phyloP scores from a whole-genome alignment of 2,888 invertebrate species.

The Heliconius aoede region DNA sequence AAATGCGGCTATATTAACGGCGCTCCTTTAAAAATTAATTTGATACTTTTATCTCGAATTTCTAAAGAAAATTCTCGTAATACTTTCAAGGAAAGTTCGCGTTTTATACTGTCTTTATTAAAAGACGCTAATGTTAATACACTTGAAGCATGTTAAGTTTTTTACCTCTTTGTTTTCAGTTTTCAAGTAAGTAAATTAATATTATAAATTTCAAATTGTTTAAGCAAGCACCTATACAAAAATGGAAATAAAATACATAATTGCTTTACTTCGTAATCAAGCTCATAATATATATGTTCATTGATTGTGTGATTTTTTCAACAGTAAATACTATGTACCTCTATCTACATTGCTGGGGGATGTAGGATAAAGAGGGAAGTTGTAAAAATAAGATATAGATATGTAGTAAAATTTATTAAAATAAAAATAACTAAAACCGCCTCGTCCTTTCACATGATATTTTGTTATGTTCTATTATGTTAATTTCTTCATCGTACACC shows the following conservation, averaged over 20 bases:
- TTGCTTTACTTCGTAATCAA: no score
- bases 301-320: no score
- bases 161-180: conserved; percentile 18
- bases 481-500: conserved; percentile 55
- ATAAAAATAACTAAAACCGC: not conserved
- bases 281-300: no score
- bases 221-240: not conserved
- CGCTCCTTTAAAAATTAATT: conserved; percentile 82
- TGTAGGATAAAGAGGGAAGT: no score
- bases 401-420: not conserved
- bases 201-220: not conserved
- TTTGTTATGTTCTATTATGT: conserved; percentile 55
- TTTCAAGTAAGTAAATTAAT: not conserved
- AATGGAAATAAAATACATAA: no score
- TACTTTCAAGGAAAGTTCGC: conserved; percentile 35
- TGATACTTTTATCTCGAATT: conserved; percentile 79
- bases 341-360: no score
- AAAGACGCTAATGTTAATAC: conserved; percentile 39
- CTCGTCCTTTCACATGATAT: no score
- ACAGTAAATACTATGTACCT: not conserved
- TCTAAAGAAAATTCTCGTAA: conserved; percentile 55
- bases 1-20: conserved; percentile 70
- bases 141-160: conserved; percentile 38
- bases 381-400: not conserved
- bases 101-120: conserved; percentile 42